Percentiles rank a stretch among this genome's conserved stretches.
Conservation (phyloP, 2,113 vertebrate genomes). For the Sorex fumeus region DNA sequence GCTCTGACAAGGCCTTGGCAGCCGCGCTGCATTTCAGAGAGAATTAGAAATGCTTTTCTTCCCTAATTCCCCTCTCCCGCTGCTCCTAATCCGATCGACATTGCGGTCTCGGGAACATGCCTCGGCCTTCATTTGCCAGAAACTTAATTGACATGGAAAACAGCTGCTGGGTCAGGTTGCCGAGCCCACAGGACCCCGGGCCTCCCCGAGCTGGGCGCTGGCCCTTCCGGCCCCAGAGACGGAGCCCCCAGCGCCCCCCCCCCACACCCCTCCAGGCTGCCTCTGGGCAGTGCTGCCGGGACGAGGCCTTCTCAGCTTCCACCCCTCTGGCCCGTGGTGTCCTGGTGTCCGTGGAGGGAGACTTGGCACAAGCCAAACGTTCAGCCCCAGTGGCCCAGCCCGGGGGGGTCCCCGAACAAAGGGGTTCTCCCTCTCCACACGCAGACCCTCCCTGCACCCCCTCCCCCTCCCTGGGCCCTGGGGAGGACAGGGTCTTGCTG, state of each 20-base stretch:
- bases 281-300: neutral
- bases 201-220: conserved; percentile 40
- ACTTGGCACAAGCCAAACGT: neutral
- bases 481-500: neutral
- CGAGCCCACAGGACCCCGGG: conserved; percentile 62
- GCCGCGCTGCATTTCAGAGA: conserved; percentile 87
- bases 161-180: conserved; percentile 85
- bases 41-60: conserved; percentile 92
- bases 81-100: conserved; percentile 91
- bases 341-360: neutral
- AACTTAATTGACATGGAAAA: conserved; percentile 88
- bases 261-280: neutral
- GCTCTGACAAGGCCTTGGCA: conserved; percentile 91
- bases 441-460: neutral
- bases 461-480: neutral
- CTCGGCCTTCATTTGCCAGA: conserved; percentile 87
- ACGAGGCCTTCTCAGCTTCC: neutral
- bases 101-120: conserved; percentile 89
- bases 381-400: neutral
- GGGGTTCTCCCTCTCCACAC: neutral
- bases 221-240: neutral
- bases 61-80: conserved; percentile 90
- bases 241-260: neutral
- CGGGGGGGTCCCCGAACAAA: neutral
- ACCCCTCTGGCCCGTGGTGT: neutral